Base-by-base conservation (phyloP, 2,113 vertebrate species). In the Meles meles region DNA sequence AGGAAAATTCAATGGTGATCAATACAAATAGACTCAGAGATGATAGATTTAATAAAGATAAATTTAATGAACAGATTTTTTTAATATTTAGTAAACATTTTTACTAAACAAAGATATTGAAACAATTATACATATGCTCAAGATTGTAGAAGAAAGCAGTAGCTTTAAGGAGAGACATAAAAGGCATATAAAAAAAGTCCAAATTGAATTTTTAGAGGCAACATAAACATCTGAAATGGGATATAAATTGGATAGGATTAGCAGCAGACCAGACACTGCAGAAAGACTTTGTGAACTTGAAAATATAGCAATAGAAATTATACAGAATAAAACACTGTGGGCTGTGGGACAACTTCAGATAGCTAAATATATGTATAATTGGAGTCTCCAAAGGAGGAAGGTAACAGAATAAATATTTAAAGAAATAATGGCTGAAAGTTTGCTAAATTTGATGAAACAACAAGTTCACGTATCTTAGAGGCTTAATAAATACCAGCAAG, bases 11-110 rank as follows among this genome's bases (percentile, higher is more conserved):
- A 95, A 2, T 39, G 47, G 27, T 79, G 5, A 1, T 76, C 74
- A 90, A 52, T 55, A 93, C 61, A 91, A 88, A 49, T 27, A 88
- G 93, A 63, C 57, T 82, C 12, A 47, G 49, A 91, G 90, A 55
- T 94, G 80, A 88, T n/a, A 82, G 15, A 39, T 57, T 82, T 95
- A 85, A 57, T 59, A 93, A 95, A 90, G 42, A 59, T 79, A 76
- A 21, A 85, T 57, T 95, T 94, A 84, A 47, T 93, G 20, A 82
- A 29, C 15, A 91, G 23, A 84, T 79, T 89, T 90, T 90, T 59
- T 37, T 52, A 71, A 93, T 15, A 95, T 76, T 90, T 59, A 80
- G 52, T 72, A 89, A 85, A 61, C 37, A 82, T 17, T 72, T 86
- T 82, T 74, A 92, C 20, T 85, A 89, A 91, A 34, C 34, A 52